Base-by-base conservation (phyloP, 2,797 vertebrate genomes). In the Sciaenops ocellatus region DNA sequence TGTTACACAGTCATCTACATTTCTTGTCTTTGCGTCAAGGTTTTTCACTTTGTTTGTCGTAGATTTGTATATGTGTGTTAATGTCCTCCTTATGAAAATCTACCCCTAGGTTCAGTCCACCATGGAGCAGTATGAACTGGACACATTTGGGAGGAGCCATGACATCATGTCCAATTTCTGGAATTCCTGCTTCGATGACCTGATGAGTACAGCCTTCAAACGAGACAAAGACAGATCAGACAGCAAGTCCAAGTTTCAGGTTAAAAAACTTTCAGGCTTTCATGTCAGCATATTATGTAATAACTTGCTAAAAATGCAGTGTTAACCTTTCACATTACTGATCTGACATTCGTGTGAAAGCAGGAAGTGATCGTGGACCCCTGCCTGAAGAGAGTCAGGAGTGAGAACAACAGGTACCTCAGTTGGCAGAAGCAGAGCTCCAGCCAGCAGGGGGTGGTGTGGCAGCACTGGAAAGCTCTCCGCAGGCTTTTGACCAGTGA, bases 151-250 rank as follows among this genome's bases (percentile, higher is more conserved):
- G 18, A 96, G 96, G 90, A 97, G 98, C 88, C 98, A 99, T 0
- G 96, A 99, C 89, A 97, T 97, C 89, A 99, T 99, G 98, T 99
- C 98, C 12, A 97, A 96, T 65, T 99, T 99, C 93, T 99, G 98
- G 98, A 99, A 99, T 12, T 96, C 97, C 26, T 99, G 98, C 76
- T 99, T 98, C 0, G 98, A 99, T 4, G 96, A 95, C 63, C 94
- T 99, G 76, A 99, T 99, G 98, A 98, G 96, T 91, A 97, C 96
- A 0, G 95, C 95, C 0, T 93, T 95, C 73, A 94, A 85, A 42
- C 88, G 94, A 12, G 97, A 98, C 78, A 95, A 95, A 67, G 97
- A 98, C 67, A 90, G 93, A 54, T 91, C 93, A 0, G 93, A 96
- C 67, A 96, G 96, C 91, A 93, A 95, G 57, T 93, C 89, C 56